These are phyloP conservation scores for Crotalus horridus DNA, from an alignment of 2,113 vertebrate genomes.

Conservation along the genomic window DNA sequence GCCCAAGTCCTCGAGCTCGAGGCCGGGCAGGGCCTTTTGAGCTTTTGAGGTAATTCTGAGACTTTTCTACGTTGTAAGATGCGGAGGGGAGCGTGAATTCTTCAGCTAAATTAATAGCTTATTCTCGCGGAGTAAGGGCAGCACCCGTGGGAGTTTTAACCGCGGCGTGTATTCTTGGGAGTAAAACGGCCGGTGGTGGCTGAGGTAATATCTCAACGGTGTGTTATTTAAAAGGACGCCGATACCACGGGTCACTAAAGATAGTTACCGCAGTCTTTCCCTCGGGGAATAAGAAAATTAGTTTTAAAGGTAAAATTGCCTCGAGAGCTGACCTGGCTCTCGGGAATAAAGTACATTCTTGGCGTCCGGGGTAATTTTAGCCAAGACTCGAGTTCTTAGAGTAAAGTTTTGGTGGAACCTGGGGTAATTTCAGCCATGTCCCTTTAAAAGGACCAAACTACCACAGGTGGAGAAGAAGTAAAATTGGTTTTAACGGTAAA, in stretches of 20 bases:
- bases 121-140: not conserved
- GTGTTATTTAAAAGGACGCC: not conserved
- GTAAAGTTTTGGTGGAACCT: no score
- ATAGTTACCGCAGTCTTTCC: not conserved
- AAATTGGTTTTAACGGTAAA: no score
- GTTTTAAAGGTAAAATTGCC: no score
- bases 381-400: no score
- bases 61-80: not conserved
- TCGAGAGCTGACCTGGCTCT: no score
- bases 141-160: not conserved
- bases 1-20: not conserved
- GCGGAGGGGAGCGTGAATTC: not conserved
- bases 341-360: no score
- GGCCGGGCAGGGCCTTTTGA: not conserved
- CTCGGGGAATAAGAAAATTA: not conserved
- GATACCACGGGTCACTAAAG: not conserved
- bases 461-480: no score
- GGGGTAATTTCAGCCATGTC: no score
- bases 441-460: no score
- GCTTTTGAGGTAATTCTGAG: not conserved
- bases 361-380: no score
- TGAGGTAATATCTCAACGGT: no score
- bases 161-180: not conserved
- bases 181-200: not conserved
- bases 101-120: not conserved